Base-by-base conservation (phyloP, 2,113 vertebrate species). In the Hemibagrus wyckioides region DNA sequence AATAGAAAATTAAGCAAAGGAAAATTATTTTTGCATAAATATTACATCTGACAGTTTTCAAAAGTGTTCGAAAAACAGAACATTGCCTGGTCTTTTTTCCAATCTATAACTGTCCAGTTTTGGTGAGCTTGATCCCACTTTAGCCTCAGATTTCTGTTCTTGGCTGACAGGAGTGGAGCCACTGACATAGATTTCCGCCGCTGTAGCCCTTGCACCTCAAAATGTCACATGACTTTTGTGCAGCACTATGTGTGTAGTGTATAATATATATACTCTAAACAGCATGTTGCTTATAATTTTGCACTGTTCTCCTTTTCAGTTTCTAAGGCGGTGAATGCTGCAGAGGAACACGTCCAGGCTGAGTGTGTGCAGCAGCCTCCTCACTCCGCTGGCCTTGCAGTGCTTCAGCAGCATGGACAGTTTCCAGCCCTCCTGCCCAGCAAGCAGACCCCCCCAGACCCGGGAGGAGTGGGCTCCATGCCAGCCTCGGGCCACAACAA, bases 381-480 rank as follows among this genome's bases (percentile, higher is more conserved):
- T 92, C 98, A 95, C 95, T 94, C 96, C 87, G 97, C 97, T 89
- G 97, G 88, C 79, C 44, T 86, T 83, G 59, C 79, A 25, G 90
- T 97, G 90, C 97, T 98, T 19, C 98, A 99, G 90, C 97, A 99
- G 67, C 97, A 97, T 0, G 97, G 98, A 96, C 98, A 99, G 96
- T 99, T 99, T 91, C 98, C 98, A 14, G 97, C 98, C 1, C 97
- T 99, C 91, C 95, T 99, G 97, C 95, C 98, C 93, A 97, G 95
- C 94, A 98, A 97, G 90, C 97, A 98, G 94, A 92, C 91, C 83
- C 95, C 97, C 2, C 92, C 95, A 0, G 98, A 97, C 91, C 94
- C 96, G 0, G 94, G 93, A 91, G 90, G 54, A 86, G 94, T 93
- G 92, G 93, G 39, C 89, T 92, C 90, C 93, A 91, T 92, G 94